Evolutionary conservation across 2,797 vertebrate species (phyloP), one percentile per base, ranked within the genome.

Genomic region (Enteromius afrohamiltoni): DNA sequence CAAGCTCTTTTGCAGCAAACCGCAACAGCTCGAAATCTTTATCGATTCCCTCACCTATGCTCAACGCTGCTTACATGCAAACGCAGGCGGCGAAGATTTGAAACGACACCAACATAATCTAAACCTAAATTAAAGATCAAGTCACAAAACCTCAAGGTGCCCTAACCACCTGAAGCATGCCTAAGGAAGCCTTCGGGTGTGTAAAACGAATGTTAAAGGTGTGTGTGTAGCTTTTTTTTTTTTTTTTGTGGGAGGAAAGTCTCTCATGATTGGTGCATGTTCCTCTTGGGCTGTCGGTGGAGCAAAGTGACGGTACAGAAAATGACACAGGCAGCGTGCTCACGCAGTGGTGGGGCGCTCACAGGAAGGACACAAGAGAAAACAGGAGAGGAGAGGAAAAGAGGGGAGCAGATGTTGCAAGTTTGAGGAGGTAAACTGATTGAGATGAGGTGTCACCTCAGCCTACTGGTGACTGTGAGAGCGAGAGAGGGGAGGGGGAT

Each of bases 391-490:
- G 51, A 73, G 80, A 79, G 88, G 67, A 17, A 83, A 70, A 77
- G 78, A 84, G 83, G 67, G 42, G 83, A 89, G 86, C 86, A 88
- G 88, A 88, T 86, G 83, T 86, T 88, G 31, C 86, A 91, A 83
- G 84, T 85, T 89, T 88, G 84, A 89, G 83, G 83, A 89, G 88
- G 83, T 55, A 87, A 91, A 90, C 77, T 87, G 85, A 90, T 79
- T 84, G 91, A 90, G 87, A 87, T 87, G 84, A 71, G 85, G 88
- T 86, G 88, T 89, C 88, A 90, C 88, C 86, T 88, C 86, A 84
- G 91, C 82, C 85, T 92, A 88, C 91, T 60, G 80, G 88, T 87
- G 87, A 92, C 86, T 91, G 64, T 79, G 53, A 76, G 73, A 42
- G 45, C 11, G 79, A 40, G 77, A 64, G 51, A 23, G 75, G 23